These are phyloP conservation scores for Knipowitschia caucasica DNA, from an alignment of 2,797 vertebrate species.

Conservation along the genomic window DNA sequence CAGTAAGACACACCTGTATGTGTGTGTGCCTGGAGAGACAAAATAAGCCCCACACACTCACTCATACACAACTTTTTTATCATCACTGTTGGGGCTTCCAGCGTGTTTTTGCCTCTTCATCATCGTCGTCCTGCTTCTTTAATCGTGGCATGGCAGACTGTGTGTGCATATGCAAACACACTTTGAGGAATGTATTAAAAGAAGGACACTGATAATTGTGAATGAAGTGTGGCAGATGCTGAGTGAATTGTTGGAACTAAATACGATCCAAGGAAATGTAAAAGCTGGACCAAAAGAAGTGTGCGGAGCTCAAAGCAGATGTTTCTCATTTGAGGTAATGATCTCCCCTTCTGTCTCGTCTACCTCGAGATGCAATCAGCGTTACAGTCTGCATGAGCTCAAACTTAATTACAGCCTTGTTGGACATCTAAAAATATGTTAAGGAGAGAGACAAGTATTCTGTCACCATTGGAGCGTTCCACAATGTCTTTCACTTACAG, in stretches of 20 bases:
- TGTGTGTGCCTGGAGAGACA: slow-evolving; percentile 18
- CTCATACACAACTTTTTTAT: slow-evolving; percentile 11
- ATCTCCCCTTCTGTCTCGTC: slow-evolving; percentile 26
- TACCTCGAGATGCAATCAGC: neutral
- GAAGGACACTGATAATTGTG: neutral
- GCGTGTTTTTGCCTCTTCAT: slow-evolving; percentile 28
- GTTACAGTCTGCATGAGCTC: neutral
- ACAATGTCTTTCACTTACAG: no score
- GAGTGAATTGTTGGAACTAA: neutral
- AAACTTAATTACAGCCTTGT: slow-evolving; percentile 1
- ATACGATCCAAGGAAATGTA: slow-evolving; percentile 4
- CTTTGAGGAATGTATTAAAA: slow-evolving; percentile 13
- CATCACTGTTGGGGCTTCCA: slow-evolving; percentile 43
- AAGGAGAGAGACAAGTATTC: neutral
- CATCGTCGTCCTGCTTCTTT: slow-evolving; percentile 36
- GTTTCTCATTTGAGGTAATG: slow-evolving; percentile 35
- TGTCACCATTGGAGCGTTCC: neutral
- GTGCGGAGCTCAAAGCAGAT: slow-evolving; percentile 40
- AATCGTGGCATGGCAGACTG: slow-evolving; percentile 60
- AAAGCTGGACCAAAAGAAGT: slow-evolving; percentile 20
- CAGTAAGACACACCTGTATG: slow-evolving; percentile 35
- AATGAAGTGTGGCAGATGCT: slow-evolving; percentile 9
- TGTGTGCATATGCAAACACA: slow-evolving; percentile 7
- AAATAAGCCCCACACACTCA: slow-evolving; percentile 17
- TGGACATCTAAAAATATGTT: slow-evolving; percentile 1